phyloP scores from a whole-genome alignment of 2,888 invertebrate genomes.

The Phragmatobia fuliginosa region DNA sequence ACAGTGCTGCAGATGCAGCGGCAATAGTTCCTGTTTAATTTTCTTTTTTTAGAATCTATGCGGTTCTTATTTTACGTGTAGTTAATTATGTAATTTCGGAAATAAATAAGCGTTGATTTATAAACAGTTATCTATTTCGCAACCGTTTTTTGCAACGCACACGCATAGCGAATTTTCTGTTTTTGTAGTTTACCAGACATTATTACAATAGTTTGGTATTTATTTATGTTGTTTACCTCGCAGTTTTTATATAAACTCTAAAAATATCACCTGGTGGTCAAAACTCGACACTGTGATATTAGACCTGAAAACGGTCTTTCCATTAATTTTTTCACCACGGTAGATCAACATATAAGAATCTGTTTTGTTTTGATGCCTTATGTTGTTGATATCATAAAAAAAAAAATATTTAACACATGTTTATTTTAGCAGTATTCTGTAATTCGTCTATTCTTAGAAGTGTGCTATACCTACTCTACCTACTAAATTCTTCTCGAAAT shows the following conservation, averaged over 20 bases:
- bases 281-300: neutral
- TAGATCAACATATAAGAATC: neutral
- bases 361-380: neutral
- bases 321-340: neutral
- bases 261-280: neutral
- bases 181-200: neutral
- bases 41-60: constrained; percentile 41
- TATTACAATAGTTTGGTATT: neutral
- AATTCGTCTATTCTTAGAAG: neutral
- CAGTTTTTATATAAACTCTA: neutral
- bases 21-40: constrained; percentile 56
- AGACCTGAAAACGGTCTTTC: neutral
- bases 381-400: neutral
- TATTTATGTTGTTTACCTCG: neutral
- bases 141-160: neutral
- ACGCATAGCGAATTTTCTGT: too few relatives aligned
- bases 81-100: constrained; percentile 30
- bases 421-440: neutral
- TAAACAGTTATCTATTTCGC: constrained; percentile 12
- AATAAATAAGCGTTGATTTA: constrained; percentile 21
- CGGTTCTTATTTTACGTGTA: constrained; percentile 32
- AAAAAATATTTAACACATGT: neutral
- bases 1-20: constrained; percentile 62
- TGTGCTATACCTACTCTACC: too few relatives aligned
- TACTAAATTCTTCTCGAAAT: too few relatives aligned